Conservation (phyloP, 2,113 vertebrate genomes). For the Tretioscincus oriximinensis region DNA sequence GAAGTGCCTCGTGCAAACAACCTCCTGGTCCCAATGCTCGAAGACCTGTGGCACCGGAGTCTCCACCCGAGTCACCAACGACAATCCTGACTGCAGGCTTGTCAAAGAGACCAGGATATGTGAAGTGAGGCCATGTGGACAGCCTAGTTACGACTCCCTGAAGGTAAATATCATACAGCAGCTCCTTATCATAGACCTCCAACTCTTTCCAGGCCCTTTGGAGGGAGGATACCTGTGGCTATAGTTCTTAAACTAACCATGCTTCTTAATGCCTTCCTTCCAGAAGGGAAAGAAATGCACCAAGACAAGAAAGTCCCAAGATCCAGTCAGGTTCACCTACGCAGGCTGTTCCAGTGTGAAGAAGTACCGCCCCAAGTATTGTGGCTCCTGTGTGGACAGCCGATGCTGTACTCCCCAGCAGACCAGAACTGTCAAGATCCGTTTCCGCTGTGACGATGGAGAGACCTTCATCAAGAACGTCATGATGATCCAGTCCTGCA, state of each 20-base stretch:
- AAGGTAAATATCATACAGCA: conserved; percentile 84
- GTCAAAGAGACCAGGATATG: conserved; percentile 94
- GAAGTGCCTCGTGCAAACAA: conserved; percentile 95
- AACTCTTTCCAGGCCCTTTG: not conserved
- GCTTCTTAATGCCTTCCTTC: conserved; percentile 26
- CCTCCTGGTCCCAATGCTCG: conserved; percentile 96
- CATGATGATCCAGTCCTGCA: conserved; percentile 99
- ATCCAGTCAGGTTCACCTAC: conserved; percentile 84
- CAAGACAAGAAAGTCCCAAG: conserved; percentile 87
- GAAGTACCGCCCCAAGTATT: conserved; percentile 93
- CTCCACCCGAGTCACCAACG: conserved; percentile 94
- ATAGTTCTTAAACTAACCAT: not conserved
- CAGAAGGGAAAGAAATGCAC: conserved; percentile 98
- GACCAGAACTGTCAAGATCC: conserved; percentile 92
- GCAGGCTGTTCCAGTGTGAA: conserved; percentile 93
- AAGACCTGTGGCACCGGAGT: conserved; percentile 95
- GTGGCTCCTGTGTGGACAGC: conserved; percentile 91
- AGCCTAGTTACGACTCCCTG: conserved; percentile 82
- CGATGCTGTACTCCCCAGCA: conserved; percentile 93
- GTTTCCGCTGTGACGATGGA: conserved; percentile 92
- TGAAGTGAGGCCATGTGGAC: conserved; percentile 92
- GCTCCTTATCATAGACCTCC: not conserved
- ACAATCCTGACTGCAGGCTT: conserved; percentile 91
- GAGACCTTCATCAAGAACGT: conserved; percentile 95
- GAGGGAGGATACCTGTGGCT: not conserved